Base-by-base conservation (phyloP, 2,113 vertebrate genomes). In the Siphamia tubifer region DNA sequence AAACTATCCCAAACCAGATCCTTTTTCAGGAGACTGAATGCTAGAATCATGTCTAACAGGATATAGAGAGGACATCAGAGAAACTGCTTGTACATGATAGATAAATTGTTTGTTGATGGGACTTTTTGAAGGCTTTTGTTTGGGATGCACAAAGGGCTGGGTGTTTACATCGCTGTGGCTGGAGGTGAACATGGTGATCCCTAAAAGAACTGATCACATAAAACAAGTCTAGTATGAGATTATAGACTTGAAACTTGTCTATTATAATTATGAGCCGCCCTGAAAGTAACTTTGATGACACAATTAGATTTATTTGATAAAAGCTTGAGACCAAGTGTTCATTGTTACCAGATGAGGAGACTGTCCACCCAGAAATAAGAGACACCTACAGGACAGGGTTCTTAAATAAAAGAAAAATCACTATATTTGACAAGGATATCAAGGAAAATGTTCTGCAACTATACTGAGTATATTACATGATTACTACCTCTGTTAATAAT, bases 11-110 rank as follows among this genome's bases (percentile, higher is more conserved):
- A 95, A 74, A 93, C 94, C 67, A 95, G 90, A 52, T 96, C 95
- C 0, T 97, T 97, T 81, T 96, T 98, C 52, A 94, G 91, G 69
- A 98, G 94, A 87, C 94, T 98, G 51, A 98, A 97, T 88, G 94
- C 93, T 3, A 92, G 94, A 68, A 93, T 97, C 49, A 97, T 98
- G 96, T 98, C 96, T 4, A 96, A 98, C 63, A 93, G 91, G 66
- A 98, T 99, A 88, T 98, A 93, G 32, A 35, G 25, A 53, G 28
- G 28, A 62, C 23, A 39, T 7, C 6, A 48, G 17, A 10, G 27
- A 45, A 45, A 11, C 10, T 9, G 13, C 5, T 11, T 11, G 31
- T n/a, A 34, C 31, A 34, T 34, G 2, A 34, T 10, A 3, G 10
- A 34, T 9, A 3, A 34, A 11, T 30, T 30, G 28, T 11, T 49